Percentiles rank a stretch among this genome's conserved stretches.
Conservation (phyloP, 2,113 vertebrate genomes). For the Pardalotus punctatus region DNA sequence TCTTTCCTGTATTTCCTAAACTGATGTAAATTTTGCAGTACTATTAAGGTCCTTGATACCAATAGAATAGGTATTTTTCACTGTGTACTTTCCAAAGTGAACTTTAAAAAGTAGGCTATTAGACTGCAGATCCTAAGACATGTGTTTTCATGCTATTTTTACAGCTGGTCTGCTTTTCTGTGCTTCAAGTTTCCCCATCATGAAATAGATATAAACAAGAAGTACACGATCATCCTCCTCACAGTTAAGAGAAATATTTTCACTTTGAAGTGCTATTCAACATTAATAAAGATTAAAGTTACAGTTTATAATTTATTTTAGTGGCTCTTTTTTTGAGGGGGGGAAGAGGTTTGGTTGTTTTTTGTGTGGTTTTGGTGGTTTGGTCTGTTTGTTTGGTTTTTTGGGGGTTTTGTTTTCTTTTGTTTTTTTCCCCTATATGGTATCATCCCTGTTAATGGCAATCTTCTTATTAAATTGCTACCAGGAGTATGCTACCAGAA, state of each 20-base stretch:
- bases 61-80: background rate
- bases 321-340: too few relatives aligned
- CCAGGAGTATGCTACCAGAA: background rate
- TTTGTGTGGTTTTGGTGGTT: too few relatives aligned
- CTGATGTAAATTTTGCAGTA: background rate
- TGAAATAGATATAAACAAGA: background rate
- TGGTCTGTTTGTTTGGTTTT: too few relatives aligned
- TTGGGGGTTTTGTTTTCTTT: background rate
- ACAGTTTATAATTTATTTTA: background rate
- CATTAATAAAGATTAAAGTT: background rate
- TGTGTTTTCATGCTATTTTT: background rate
- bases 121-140: background rate
- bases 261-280: background rate
- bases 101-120: background rate
- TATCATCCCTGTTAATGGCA: background rate
- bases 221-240: background rate
- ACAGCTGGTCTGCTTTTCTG: background rate
- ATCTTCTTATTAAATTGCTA: background rate
- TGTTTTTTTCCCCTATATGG: background rate
- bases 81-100: background rate
- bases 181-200: background rate
- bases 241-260: background rate
- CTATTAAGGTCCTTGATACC: background rate
- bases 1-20: background rate
- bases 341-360: too few relatives aligned